Evolutionary conservation across 2,113 vertebrate genomes (phyloP).

Genomic region (Lycocorax pyrrhopterus): DNA sequence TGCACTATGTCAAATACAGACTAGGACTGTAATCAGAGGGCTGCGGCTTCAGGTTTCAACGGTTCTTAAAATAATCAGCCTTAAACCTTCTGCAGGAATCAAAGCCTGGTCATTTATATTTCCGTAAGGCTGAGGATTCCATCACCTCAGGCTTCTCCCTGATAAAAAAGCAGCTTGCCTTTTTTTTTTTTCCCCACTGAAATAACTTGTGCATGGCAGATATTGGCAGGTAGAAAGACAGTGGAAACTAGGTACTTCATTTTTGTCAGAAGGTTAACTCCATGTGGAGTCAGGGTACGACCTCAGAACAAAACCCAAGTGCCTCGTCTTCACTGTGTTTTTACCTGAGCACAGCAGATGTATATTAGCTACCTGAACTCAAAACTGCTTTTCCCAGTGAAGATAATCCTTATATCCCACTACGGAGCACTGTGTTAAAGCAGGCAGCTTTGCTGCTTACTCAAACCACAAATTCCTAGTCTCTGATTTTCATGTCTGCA

Average conservation of each 20-base stretch:
- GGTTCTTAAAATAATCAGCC: slow-evolving; percentile 69
- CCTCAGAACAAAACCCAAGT: slow-evolving; percentile 46
- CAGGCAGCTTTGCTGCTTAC: slow-evolving; percentile 17
- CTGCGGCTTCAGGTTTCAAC: slow-evolving; percentile 46
- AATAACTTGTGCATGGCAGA: slow-evolving; percentile 12
- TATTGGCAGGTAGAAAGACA: slow-evolving; percentile 30
- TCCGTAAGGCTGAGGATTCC: slow-evolving; percentile 39
- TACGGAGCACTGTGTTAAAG: background rate
- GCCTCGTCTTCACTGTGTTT: slow-evolving; percentile 6
- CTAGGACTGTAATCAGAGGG: slow-evolving; percentile 27
- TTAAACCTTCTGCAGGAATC: slow-evolving; percentile 59
- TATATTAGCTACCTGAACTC: slow-evolving; percentile 49
- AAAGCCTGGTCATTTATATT: slow-evolving; percentile 40
- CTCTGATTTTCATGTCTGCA: background rate
- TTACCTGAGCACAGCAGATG: slow-evolving; percentile 42
- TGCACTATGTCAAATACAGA: slow-evolving; percentile 54
- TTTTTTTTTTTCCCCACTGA: background rate
- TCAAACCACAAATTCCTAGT: background rate
- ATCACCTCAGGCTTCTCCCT: slow-evolving; percentile 35
- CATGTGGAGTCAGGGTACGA: background rate
- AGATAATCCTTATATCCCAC: slow-evolving; percentile 21
- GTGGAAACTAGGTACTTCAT: slow-evolving; percentile 14
- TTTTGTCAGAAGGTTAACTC: slow-evolving; percentile 49
- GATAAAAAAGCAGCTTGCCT: slow-evolving; percentile 35
- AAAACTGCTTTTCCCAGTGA: slow-evolving; percentile 27